phyloP scores from a whole-genome alignment of 2,888 invertebrate species.

The Drosophila macrospina region DNA sequence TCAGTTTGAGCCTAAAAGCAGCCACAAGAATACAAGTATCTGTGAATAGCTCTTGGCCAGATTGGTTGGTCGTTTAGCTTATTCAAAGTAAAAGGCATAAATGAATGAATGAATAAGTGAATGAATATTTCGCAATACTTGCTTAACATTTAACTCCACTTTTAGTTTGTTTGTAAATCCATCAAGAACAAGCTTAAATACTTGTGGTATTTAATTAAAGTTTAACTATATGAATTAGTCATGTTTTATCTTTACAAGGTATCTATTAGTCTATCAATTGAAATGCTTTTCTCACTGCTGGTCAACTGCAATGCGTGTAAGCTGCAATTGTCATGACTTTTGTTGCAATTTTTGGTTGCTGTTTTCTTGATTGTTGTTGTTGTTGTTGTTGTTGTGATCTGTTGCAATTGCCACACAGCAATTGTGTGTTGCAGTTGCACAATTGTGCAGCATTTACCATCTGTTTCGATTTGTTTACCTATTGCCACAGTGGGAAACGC shows the following conservation, averaged over 20 bases:
- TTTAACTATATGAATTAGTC: no score
- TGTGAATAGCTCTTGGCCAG: slow-evolving; percentile 13
- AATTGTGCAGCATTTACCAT: slow-evolving; percentile 65
- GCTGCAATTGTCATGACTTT: slow-evolving; percentile 27
- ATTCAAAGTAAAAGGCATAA: neutral
- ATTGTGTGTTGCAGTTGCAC: slow-evolving; percentile 38
- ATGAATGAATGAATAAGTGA: neutral
- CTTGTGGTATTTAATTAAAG: no score
- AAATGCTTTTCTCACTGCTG: slow-evolving; percentile 20
- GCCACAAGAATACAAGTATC: slow-evolving; percentile 42
- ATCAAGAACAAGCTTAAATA: neutral
- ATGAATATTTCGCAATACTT: neutral
- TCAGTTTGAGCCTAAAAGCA: slow-evolving; percentile 50
- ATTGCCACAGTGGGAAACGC: neutral
- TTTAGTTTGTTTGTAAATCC: neutral
- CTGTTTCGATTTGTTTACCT: slow-evolving; percentile 38
- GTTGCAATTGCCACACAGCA: slow-evolving; percentile 38
- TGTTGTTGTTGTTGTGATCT: slow-evolving; percentile 26
- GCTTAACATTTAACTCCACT: neutral
- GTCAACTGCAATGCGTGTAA: slow-evolving; percentile 30
- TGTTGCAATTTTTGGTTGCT: slow-evolving; percentile 20
- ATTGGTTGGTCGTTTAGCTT: neutral
- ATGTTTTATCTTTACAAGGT: neutral
- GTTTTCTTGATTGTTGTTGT: slow-evolving; percentile 12
- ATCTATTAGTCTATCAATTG: slow-evolving; percentile 4